Percentiles rank a stretch among this genome's conserved stretches.
phyloP scores from a whole-genome alignment of 2,888 invertebrate genomes.

The Ichneumoninae sp. region DNA sequence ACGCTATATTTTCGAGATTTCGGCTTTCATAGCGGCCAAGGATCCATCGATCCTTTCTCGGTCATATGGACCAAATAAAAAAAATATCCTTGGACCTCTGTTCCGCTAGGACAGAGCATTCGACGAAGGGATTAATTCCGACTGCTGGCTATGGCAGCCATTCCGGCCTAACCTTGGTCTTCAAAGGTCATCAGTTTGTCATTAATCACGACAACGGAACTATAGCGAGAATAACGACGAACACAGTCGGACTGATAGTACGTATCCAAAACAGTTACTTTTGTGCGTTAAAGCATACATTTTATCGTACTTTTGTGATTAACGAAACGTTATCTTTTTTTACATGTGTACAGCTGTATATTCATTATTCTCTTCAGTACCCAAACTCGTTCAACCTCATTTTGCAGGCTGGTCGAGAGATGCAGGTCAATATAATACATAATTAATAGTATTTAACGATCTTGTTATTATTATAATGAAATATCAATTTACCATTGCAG shows the following conservation, averaged over 20 bases:
- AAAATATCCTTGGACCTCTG: background rate
- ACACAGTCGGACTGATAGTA: conserved; percentile 65
- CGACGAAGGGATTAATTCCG: conserved; percentile 12
- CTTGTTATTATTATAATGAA: background rate
- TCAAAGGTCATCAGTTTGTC: conserved; percentile 52
- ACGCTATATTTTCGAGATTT: no score
- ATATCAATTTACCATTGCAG: background rate
- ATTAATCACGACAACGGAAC: background rate
- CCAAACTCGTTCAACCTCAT: conserved; percentile 65
- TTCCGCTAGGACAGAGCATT: background rate
- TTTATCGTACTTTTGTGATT: background rate
- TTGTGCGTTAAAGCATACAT: background rate
- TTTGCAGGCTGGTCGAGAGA: conserved; percentile 60
- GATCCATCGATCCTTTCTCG: background rate
- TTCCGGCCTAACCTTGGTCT: conserved; percentile 64
- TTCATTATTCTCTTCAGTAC: conserved; percentile 77
- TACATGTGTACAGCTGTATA: conserved; percentile 71
- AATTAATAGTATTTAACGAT: background rate
- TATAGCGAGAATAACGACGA: conserved; percentile 25
- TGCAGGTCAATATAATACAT: conserved; percentile 64
- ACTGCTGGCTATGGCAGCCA: conserved; percentile 10
- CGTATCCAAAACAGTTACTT: background rate
- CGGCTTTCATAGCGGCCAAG: no score
- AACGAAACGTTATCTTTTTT: background rate
- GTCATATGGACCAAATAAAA: no score